Percentiles rank a stretch among this genome's conserved stretches.
phyloP scores from a whole-genome alignment of 2,888 invertebrate genomes.

The Limnephilus lunatus region DNA sequence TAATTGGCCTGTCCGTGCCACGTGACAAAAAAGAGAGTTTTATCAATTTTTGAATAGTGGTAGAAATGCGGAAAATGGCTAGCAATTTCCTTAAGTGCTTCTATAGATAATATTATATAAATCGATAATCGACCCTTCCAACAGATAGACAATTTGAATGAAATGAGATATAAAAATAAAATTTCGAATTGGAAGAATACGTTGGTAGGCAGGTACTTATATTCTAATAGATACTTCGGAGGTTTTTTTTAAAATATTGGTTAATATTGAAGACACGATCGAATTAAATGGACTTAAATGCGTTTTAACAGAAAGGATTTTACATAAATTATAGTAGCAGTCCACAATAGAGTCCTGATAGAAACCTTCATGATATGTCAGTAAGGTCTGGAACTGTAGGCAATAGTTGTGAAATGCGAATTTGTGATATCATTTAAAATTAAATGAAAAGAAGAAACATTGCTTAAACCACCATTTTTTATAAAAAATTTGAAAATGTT shows the following conservation, averaged over 20 bases:
- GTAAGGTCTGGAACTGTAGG: too few species aligned
- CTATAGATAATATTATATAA: slow-evolving; percentile 19
- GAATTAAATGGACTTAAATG: too few species aligned
- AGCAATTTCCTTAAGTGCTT: slow-evolving; percentile 48
- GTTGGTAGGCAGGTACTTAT: background rate
- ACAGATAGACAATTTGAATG: background rate
- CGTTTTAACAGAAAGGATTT: too few species aligned
- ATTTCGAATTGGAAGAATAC: background rate
- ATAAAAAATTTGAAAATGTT: too few species aligned
- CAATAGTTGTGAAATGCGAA: too few species aligned
- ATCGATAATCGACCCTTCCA: background rate
- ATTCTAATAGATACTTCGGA: background rate
- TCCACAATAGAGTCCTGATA: too few species aligned
- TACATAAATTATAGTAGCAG: too few species aligned
- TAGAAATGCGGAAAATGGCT: slow-evolving; percentile 6
- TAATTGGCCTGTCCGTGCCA: slow-evolving; percentile 66
- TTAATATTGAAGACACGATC: too few species aligned
- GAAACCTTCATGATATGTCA: too few species aligned
- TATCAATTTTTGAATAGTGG: slow-evolving; percentile 52
- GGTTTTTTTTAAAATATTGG: background rate
- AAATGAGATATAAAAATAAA: background rate
- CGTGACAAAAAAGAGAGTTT: slow-evolving; percentile 53
- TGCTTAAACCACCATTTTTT: too few species aligned
- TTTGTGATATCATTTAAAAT: too few species aligned
- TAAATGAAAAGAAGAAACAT: too few species aligned